Evolutionary conservation across 2,797 vertebrate genomes (phyloP), one percentile per base, ranked within the genome.

Genomic region (Agapornis canus): DNA sequence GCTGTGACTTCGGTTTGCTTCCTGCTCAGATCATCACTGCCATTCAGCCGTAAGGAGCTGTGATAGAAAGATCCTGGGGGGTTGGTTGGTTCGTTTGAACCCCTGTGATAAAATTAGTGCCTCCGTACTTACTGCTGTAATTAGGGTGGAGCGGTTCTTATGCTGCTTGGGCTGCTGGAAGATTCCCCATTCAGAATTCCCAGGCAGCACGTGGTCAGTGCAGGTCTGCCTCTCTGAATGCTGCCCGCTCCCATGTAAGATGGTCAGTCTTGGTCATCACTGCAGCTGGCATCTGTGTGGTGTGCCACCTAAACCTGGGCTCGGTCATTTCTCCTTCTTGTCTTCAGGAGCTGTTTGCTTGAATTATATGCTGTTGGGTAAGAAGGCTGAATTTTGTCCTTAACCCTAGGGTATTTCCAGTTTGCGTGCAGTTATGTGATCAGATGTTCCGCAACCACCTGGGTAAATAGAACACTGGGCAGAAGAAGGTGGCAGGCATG

Each of bases 201-300:
- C 27, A 35, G 61, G 65, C 45, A 75, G n/a, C n/a, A 7, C 0
- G 0, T 0, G 10, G n/a, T 26, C 3, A 6, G 1, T 82, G 45
- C 21, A 15, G 31, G 29, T 60, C 18, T 73, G 69, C 25, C 5
- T 0, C 45, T 51, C 3, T 1, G 68, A 49, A 10, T 26, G 51
- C 64, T 82, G 65, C 60, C 61, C 5, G 27, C 52, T 82, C 31
- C 71, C 1, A 0, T 5, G 23, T 21, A 3, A 51, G 40, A 19
- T 31, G 45, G 19, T 6, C 11, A 6, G 12, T 32, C 27, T 9
- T n/a, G 63, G 17, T 56, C 59, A 29, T 52, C 42, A 31, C 39
- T 8, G 4, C 49, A 57, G 49, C 75, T 51, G 72, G 15, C 31
- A 10, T 12, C 57, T 51, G 59, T 13, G 27, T 39, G 22, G 32